A percentile compares a stretch with the other conserved stretches of the same genome.
Evolutionary conservation across 1,140 invertebrate species (phyloP).

Genomic region (Ips nitidus): DNA sequence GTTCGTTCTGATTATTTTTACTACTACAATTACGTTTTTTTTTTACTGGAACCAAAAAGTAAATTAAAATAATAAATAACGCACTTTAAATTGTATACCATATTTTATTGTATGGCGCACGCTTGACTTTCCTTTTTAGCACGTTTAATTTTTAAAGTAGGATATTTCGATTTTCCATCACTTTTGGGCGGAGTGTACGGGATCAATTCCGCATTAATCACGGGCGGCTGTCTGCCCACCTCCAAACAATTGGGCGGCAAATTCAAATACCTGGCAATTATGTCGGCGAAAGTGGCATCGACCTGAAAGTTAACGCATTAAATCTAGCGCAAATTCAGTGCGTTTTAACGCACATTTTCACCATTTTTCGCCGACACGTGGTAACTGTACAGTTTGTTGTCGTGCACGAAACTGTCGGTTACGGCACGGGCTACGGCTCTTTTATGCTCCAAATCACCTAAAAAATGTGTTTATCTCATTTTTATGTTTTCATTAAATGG

Average conservation of each 20-base stretch:
- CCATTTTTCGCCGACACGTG: slow-evolving; percentile 86
- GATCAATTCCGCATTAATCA: slow-evolving; percentile 42
- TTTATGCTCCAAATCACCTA: slow-evolving; percentile 83
- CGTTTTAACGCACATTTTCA: slow-evolving; percentile 67
- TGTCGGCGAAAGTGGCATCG: slow-evolving; percentile 41
- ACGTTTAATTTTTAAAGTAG: no score
- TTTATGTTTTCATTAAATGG: neutral
- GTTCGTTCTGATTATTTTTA: no score
- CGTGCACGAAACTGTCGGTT: slow-evolving; percentile 75
- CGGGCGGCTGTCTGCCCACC: slow-evolving; percentile 41
- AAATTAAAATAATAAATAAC: no score
- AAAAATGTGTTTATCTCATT: slow-evolving; percentile 21
- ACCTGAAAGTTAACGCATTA: slow-evolving; percentile 30
- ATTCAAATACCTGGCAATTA: slow-evolving; percentile 44
- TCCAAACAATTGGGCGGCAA: slow-evolving; percentile 40
- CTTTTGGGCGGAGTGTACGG: neutral
- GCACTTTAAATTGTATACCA: no score
- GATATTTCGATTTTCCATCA: no score
- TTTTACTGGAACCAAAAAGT: no score
- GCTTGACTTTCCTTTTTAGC: no score
- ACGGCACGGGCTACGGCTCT: slow-evolving; percentile 77
- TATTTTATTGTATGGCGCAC: no score
- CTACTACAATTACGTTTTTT: no score
- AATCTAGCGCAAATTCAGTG: slow-evolving; percentile 13
- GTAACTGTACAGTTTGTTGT: slow-evolving; percentile 72